A percentile compares a stretch with the other conserved stretches of the same genome.
These are phyloP conservation scores for Archocentrus centrarchus DNA, from an alignment of 2,113 vertebrate genomes.

Conservation along the genomic window DNA sequence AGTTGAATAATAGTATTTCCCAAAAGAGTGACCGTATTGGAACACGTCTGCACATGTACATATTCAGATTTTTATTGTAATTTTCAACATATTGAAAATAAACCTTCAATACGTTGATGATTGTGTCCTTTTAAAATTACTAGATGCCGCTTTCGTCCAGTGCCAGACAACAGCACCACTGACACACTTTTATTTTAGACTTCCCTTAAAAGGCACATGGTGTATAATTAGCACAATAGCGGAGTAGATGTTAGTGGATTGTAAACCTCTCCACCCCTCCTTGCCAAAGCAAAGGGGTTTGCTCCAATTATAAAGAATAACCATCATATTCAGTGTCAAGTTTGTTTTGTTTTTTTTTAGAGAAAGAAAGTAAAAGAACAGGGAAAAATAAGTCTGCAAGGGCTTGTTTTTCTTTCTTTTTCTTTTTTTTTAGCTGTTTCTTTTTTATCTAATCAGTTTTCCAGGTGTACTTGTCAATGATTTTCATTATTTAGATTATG, in stretches of 20 bases:
- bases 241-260: constrained; percentile 54
- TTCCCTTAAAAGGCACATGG: constrained; percentile 39
- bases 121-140: constrained; percentile 13
- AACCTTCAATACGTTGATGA: background rate
- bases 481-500: constrained; percentile 59
- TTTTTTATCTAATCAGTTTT: constrained; percentile 26
- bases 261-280: constrained; percentile 8
- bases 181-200: constrained; percentile 56
- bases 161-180: constrained; percentile 43
- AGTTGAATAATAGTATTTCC: background rate
- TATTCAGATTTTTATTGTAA: background rate
- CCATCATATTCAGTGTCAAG: constrained; percentile 49
- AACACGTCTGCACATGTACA: background rate
- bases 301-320: constrained; percentile 73
- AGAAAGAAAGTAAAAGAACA: background rate
- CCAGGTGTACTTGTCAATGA: constrained; percentile 29
- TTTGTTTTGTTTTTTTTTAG: background rate
- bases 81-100: background rate
- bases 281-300: constrained; percentile 26
- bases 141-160: constrained; percentile 39
- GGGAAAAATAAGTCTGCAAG: constrained; percentile 8
- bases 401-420: background rate
- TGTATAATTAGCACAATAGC: constrained; percentile 60
- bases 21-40: background rate
- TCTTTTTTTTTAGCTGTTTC: too few relatives aligned